Evolutionary conservation across 2,888 invertebrate genomes (phyloP), one percentile per base, ranked within the genome.

Genomic region (Ditylenchus weischeri): DNA sequence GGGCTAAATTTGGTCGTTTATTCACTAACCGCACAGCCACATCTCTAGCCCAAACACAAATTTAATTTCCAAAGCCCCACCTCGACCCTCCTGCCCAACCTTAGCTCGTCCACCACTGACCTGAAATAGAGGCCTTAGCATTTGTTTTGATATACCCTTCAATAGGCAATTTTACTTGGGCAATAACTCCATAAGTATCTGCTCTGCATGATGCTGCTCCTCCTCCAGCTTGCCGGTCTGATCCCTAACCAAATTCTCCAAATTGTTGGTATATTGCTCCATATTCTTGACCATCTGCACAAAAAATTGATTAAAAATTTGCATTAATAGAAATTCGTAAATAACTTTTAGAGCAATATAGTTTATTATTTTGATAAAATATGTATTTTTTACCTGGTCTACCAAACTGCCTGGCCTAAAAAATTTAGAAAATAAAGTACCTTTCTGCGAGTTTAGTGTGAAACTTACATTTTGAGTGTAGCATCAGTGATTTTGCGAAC

Each of bases 371-470:
- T 43, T 58, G 58, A 47, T 71, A 65, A 51, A 77, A 76, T 71
- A 78, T 69, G 60, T 77, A 64, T 76, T 77, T 43, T 79, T 77
- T 78, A 80, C 78, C 61, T 79, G 76, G 68, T 81, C 81, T 3
- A 81, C 81, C 18, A 81, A 68, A 57, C 75, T 73, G 57, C 79
- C 80, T n/a, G 76, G 70, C 68, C 76, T 76, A 49, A 60, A 72
- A 43, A 43, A 43, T 8, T 6, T 8, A 50, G 23, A 15, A 47
- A 29, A 21, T 15, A 38, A 35, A 59, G n/a, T n/a, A 19, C 5
- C 2, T 59, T 59, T 43, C 6, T 50, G 50, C 18, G 50, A 50
- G 2, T 18, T 54, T 54, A 15, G 29, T 11, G 29, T 18, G 11
- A 51, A 29, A 57, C 29, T 43, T 59, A 76, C 79, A 80, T 79